These are phyloP conservation scores for Philotrypesis tridentata DNA, from an alignment of 1,140 invertebrate genomes.

Conservation along the genomic window DNA sequence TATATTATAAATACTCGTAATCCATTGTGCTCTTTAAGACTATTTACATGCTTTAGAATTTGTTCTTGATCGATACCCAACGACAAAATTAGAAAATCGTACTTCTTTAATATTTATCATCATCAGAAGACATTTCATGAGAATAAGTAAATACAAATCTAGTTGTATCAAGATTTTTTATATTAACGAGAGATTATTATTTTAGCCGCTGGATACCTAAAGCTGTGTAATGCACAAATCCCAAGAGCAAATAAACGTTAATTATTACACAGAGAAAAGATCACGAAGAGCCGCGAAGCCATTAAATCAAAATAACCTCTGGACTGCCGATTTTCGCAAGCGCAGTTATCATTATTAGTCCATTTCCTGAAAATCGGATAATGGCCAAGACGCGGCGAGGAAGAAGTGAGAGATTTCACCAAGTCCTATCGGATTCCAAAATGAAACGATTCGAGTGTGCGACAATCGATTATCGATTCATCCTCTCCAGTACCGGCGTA, in stretches of 20 bases:
- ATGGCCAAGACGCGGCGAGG: not conserved
- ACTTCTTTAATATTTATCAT: no score
- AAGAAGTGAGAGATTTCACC: not conserved
- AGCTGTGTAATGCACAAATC: no score
- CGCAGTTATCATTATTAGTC: not conserved
- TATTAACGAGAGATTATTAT: no score
- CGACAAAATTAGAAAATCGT: no score
- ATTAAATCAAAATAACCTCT: not conserved
- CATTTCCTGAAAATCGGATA: slow-evolving; percentile 2
- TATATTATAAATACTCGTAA: no score
- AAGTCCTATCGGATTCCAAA: not conserved
- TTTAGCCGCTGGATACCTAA: no score
- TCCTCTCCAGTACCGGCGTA: not conserved
- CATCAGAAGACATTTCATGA: no score
- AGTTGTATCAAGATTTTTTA: no score
- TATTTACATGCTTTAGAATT: no score
- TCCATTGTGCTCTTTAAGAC: no score
- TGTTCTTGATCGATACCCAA: no score
- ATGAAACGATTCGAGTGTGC: slow-evolving; percentile 16
- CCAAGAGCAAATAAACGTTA: not conserved
- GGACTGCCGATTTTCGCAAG: not conserved
- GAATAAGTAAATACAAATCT: no score
- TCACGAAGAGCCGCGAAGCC: not conserved
- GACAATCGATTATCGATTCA: slow-evolving; percentile 18
- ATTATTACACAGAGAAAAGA: not conserved